A percentile compares a stretch with the other conserved stretches of the same genome.
phyloP scores from a whole-genome alignment of 1,140 invertebrate genomes.

The Platyscapa corneri region DNA sequence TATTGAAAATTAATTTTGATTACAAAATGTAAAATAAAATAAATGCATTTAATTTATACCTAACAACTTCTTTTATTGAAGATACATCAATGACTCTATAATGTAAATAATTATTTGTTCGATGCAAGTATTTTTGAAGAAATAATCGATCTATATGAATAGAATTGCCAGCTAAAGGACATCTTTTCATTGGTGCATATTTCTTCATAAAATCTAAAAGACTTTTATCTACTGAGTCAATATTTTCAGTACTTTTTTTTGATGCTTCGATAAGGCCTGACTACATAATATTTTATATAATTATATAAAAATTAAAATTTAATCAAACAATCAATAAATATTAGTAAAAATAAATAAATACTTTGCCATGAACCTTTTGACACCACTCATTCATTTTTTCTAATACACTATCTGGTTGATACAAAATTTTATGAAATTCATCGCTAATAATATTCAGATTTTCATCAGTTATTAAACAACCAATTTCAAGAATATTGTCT shows the following conservation, averaged over 20 bases:
- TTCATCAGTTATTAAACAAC: slow-evolving; percentile 89
- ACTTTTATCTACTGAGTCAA: slow-evolving; percentile 81
- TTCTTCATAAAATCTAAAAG: slow-evolving; percentile 84
- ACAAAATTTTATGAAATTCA: slow-evolving; percentile 86
- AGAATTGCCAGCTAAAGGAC: slow-evolving; percentile 91
- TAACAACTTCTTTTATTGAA: slow-evolving; percentile 88
- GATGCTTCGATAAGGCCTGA: slow-evolving; percentile 85
- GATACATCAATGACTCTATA: slow-evolving; percentile 96
- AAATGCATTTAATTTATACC: slow-evolving; percentile 64
- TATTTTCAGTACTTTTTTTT: slow-evolving; percentile 79
- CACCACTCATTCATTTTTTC: slow-evolving; percentile 91
- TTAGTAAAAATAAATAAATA: slow-evolving; percentile 47
- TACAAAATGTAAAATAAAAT: slow-evolving; percentile 44
- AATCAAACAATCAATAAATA: slow-evolving; percentile 52
- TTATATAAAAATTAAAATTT: not conserved
- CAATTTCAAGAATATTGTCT: slow-evolving; percentile 90
- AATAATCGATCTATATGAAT: slow-evolving; percentile 91
- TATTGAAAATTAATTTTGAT: slow-evolving; percentile 26
- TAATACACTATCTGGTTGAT: slow-evolving; percentile 84
- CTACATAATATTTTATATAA: slow-evolving; percentile 56
- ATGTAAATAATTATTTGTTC: slow-evolving; percentile 86
- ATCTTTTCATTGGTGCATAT: slow-evolving; percentile 78
- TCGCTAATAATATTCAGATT: slow-evolving; percentile 87
- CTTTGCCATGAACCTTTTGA: slow-evolving; percentile 80
- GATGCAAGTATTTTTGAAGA: slow-evolving; percentile 84